Base-by-base conservation (phyloP, 2,113 vertebrate species). In the Atlantisia rogersi region DNA sequence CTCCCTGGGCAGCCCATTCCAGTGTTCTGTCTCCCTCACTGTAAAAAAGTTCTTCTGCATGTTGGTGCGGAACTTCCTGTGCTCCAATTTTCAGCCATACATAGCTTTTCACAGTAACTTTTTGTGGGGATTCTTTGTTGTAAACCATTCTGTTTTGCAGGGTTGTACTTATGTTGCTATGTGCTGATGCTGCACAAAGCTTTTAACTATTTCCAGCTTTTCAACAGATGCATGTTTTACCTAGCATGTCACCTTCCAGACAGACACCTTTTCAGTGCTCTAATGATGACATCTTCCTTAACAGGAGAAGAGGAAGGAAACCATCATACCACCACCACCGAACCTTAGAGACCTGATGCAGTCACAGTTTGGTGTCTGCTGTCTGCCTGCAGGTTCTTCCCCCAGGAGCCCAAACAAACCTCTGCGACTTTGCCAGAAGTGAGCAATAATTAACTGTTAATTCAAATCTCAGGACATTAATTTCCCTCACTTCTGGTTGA, bases 281-380 rank as follows among this genome's bases (percentile, higher is more conserved):
- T 78, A 59, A 19, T 50, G 26, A 32, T 12, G 29, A 31, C 19
- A 15, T 26, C 44, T 65, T 73, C 20, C 44, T 19, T 65, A 19
- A 29, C 5, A 31, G 29, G 65, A 40, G 39, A 74, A 42, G 62
- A 50, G 18, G 59, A 77, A 21, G 26, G n/a, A 91, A 84, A 50
- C 7, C 17, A 10, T 46, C 40, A 32, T 0, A 1, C 32, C 0
- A 0, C 29, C 0, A 0, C 22, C 42, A 20, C 55, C 52, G 46
- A 29, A 50, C 46, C 28, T 16, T 22, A 35, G n/a, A 88, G n/a
- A 42, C 6, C 21, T 63, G 24, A 3, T 50, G 11, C 3, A 25
- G 25, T 11, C 5, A 0, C 39, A 78, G 29, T 9, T 42, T 62
- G 4, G 3, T 46, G 26, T 53, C 26, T 65, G 35, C 58, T 60